Conservation (phyloP, 92 coral and sea anemone genomes). For the Zoanthus gigantus region DNA sequence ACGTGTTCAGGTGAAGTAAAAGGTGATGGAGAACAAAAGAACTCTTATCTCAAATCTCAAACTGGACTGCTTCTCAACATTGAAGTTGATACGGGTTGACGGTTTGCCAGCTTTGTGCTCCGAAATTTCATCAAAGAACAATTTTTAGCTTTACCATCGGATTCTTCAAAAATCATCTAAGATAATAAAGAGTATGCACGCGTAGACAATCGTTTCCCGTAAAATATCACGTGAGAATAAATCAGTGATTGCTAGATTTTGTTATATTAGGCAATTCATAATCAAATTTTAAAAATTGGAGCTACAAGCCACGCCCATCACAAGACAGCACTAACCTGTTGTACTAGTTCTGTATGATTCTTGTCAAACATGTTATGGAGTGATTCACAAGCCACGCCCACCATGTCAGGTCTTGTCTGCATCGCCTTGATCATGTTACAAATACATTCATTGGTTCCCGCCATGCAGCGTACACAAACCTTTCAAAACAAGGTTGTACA, state of each 20-base stretch:
- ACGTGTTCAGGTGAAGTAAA: too few relatives aligned
- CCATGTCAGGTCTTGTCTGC: constrained; percentile 90
- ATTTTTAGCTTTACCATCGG: constrained; percentile 49
- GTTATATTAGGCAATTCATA: too few relatives aligned
- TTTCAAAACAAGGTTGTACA: constrained; percentile 10
- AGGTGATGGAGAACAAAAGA: too few relatives aligned
- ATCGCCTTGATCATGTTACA: constrained; percentile 92
- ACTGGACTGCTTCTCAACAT: too few relatives aligned
- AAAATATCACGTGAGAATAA: background rate
- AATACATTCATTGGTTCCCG: constrained; percentile 85
- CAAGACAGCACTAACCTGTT: constrained; percentile 77
- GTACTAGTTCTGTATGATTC: constrained; percentile 90
- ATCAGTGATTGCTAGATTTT: too few relatives aligned
- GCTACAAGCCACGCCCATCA: too few relatives aligned
- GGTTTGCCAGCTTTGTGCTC: too few relatives aligned
- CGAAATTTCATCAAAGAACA: background rate
- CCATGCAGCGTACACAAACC: constrained; percentile 97
- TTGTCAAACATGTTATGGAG: constrained; percentile 91
- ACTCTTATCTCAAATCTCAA: too few relatives aligned
- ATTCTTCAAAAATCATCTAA: constrained; percentile 77
- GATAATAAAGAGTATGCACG: constrained; percentile 40
- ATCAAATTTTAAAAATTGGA: too few relatives aligned
- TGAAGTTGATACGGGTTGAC: too few relatives aligned
- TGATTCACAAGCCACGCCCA: constrained; percentile 90
- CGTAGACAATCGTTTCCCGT: background rate